Evolutionary conservation across 2,888 invertebrate genomes (phyloP), one percentile per base, ranked within the genome.

Genomic region (Anoncus sp.): DNA sequence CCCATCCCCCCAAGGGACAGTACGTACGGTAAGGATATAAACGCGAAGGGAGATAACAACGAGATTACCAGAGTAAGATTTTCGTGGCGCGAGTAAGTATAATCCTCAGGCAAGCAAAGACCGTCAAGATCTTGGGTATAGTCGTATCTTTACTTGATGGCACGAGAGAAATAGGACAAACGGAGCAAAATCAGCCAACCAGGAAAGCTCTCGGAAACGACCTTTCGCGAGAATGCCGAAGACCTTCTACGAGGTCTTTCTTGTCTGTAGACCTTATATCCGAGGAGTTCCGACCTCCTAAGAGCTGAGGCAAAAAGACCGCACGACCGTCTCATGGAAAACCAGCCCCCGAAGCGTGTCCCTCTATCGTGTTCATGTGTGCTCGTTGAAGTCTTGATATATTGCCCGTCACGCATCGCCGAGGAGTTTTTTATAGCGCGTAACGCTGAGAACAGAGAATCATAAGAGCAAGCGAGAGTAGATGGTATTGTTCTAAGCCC

Each of bases 61-160:
- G 59, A 75, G 65, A 75, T 75, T 70, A 75, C 70, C 51, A 16
- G 65, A 65, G 70, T 70, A 65, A 63, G 70, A 74, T 62, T 74
- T 67, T 65, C 40, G 69, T 63, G 47, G 18, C 38, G 22, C 14
- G 22, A 43, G 35, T n/a, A 35, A 20, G 69, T 62, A 40, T 75
- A 71, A 75, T 75, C 75, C 63, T 43, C 47, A 24, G 24, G 59
- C 18, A 55, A 65, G 12, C 27, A 60, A 70, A 43, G 51, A 59
- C 51, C 55, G 59, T 31, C 38, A 20, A 14, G 63, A 63, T 47
- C 63, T 63, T 35, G 35, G 22, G 18, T 47, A 16, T 14, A 3
- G 4, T 24, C 16, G 31, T 20, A 40, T 60, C 24, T 43, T 63
- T 63, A 20, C 9, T 63, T 20, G 18, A 45, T 49, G 35, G 45